Base-by-base conservation (phyloP, 1,140 invertebrate genomes). In the Proctacanthus coquilletti region DNA sequence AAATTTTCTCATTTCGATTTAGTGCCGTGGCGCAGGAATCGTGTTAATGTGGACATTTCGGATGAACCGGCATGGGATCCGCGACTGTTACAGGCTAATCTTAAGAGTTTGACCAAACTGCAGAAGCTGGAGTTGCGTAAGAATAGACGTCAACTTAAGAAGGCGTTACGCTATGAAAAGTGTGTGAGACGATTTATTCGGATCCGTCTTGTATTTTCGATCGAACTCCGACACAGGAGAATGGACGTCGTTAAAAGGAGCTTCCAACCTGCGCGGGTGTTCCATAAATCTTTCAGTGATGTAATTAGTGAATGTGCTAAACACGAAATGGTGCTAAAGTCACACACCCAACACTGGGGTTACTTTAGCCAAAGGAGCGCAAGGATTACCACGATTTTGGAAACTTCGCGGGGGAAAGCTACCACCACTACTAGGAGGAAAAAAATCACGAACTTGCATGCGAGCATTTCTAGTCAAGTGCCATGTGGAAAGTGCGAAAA, bases 161-260 rank as follows among this genome's bases (percentile, higher is more conserved):
- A 45, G 2, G 44, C 45, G 2, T 40, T 8, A 23, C 20, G 23
- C 2, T 21, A 27, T 3, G 42, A 53, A 19, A 43, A 52, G 36
- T 43, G 46, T 0, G 21, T 45, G n/a, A 34, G 49, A 11, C 41
- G 52, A 2, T 39, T 53, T 34, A 55, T 56, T 2, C 50, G 54
- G 1, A 51, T 57, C 0, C 54, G 54, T 11, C 38, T 57, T 5
- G 49, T 57, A 34, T 57, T 57, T 43, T 56, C 52, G 36, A 52
- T 57, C 17, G 54, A 57, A 36, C 29, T 57, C 42, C 49, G 54
- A 3, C 54, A 57, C 42, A 56, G 53, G 34, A 45, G 52, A 23
- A 52, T 57, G 50, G 54, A 54, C 44, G 31, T 57, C 13, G 44
- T 57, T n/a, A 45, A 48, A 1, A 51, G 53, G 17, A 49, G 46